These are phyloP conservation scores for Pangasius larnaudii DNA, from an alignment of 2,797 vertebrate genomes.

Conservation along the genomic window DNA sequence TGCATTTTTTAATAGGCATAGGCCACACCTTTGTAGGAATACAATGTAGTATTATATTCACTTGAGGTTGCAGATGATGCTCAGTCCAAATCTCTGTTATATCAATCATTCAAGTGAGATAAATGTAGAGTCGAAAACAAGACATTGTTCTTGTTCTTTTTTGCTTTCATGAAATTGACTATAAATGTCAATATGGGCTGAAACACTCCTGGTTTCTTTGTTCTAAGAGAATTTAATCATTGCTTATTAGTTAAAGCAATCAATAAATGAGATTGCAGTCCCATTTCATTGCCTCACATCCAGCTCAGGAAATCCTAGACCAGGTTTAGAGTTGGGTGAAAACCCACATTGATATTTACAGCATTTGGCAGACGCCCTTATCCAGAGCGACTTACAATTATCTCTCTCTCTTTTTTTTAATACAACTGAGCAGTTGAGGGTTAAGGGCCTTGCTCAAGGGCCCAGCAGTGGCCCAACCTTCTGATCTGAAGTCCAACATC, in stretches of 20 bases:
- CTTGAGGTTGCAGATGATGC: neutral
- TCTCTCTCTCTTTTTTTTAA: too few species aligned
- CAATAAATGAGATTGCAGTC: conserved; percentile 13
- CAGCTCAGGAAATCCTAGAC: conserved; percentile 12
- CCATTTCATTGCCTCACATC: conserved; percentile 6
- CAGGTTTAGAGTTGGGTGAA: neutral
- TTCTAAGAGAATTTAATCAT: neutral
- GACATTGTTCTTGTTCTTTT: neutral
- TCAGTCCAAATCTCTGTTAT: neutral
- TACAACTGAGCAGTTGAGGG: too few species aligned
- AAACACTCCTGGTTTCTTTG: conserved; percentile 6
- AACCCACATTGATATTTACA: too few species aligned
- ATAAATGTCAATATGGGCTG: neutral
- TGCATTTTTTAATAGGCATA: neutral
- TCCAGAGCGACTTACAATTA: too few species aligned
- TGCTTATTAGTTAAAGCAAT: conserved; percentile 8
- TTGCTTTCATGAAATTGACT: neutral
- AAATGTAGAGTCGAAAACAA: neutral
- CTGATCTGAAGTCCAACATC: too few species aligned
- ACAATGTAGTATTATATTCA: neutral
- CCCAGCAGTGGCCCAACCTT: too few species aligned
- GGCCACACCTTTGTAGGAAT: neutral
- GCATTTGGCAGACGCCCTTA: too few species aligned
- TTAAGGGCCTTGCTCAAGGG: too few species aligned
- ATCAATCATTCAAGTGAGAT: neutral